phyloP scores from a whole-genome alignment of 2,888 invertebrate species.

The Epistrophe grossulariae region DNA sequence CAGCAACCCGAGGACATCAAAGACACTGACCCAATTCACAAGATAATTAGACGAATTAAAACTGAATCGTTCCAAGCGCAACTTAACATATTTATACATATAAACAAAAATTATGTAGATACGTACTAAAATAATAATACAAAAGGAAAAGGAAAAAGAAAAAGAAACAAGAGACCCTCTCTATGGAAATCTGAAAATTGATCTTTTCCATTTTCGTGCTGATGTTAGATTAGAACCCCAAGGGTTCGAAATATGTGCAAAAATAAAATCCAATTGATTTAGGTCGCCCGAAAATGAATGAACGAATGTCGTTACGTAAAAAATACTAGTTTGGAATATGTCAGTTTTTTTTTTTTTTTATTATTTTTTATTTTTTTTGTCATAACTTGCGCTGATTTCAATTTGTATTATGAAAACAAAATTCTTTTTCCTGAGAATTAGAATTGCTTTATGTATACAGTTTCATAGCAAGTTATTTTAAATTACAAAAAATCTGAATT shows the following conservation, averaged over 20 bases:
- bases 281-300: conserved; percentile 37
- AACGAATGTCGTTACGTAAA: background rate
- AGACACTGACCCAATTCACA: conserved; percentile 69
- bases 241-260: conserved; percentile 3
- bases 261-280: conserved; percentile 42
- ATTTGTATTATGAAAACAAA: conserved; percentile 16
- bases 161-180: conserved; percentile 16
- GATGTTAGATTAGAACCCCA: background rate
- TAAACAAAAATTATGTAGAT: background rate
- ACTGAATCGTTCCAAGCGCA: conserved; percentile 50
- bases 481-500: conserved; percentile 25
- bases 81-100: background rate
- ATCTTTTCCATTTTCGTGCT: conserved; percentile 13
- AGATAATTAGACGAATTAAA: conserved; percentile 70
- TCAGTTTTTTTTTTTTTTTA: background rate
- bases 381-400: conserved; percentile 2
- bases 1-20: background rate
- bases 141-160: background rate
- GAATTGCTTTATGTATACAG: conserved; percentile 9
- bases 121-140: background rate
- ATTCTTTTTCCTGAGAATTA: conserved; percentile 3
- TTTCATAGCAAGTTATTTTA: conserved; percentile 26
- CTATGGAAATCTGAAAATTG: conserved; percentile 34
- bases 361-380: background rate
- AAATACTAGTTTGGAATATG: background rate